A percentile compares a stretch with the other conserved stretches of the same genome.
Evolutionary conservation across 2,888 invertebrate species (phyloP).

Genomic region (Cactoblastis cactorum): DNA sequence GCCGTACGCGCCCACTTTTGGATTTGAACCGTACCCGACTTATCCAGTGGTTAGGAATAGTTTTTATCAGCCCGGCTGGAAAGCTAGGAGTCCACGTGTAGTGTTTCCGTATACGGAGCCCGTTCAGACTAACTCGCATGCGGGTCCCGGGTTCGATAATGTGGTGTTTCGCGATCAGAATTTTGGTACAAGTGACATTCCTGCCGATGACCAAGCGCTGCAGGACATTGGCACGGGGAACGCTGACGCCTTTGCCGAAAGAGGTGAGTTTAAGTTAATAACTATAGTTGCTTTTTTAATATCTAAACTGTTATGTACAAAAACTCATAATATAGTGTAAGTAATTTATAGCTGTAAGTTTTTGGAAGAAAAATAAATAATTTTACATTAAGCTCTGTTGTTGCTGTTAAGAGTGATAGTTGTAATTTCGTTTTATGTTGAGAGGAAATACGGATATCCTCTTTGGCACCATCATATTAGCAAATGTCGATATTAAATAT

Average conservation of each 20-base stretch:
- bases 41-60: slow-evolving; percentile 55
- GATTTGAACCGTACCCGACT: slow-evolving; percentile 48
- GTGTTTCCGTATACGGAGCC: slow-evolving; percentile 70
- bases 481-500: too few species aligned
- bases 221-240: slow-evolving; percentile 81
- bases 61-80: slow-evolving; percentile 61
- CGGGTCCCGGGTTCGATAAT: slow-evolving; percentile 49
- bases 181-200: slow-evolving; percentile 79
- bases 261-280: slow-evolving; percentile 73
- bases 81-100: slow-evolving; percentile 67
- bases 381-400: too few species aligned
- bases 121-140: slow-evolving; percentile 69
- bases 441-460: too few species aligned
- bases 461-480: too few species aligned
- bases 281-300: too few species aligned
- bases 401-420: too few species aligned
- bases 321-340: too few species aligned
- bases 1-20: slow-evolving; percentile 60
- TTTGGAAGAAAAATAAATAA: too few species aligned
- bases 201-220: slow-evolving; percentile 78
- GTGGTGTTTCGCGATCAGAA: slow-evolving; percentile 80
- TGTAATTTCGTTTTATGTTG: too few species aligned
- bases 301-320: too few species aligned
- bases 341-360: too few species aligned
- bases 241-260: slow-evolving; percentile 78